Evolutionary conservation across 2,113 vertebrate species (phyloP), one percentile per base, ranked within the genome.

Genomic region (Larimichthys crocea): DNA sequence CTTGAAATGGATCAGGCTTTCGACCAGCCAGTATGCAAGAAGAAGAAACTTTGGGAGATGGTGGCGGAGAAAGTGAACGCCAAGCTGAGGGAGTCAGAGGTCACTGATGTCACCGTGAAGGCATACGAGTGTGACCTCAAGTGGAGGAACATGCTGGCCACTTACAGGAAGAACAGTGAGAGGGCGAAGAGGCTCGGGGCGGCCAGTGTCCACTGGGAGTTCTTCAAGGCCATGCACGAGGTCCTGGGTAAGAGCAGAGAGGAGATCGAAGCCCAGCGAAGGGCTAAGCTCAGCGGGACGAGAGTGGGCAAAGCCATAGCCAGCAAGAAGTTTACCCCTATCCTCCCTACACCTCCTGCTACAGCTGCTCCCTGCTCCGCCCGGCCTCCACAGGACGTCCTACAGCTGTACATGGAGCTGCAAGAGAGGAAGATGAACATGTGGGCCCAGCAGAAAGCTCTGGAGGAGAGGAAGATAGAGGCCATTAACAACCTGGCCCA

Each of bases 371-470:
- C 89, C 69, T 84, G 80, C 66, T 22, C 82, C 0, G 11, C 86
- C 46, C 76, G 89, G n/a, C 94, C 93, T 14, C 92, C 94, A 0
- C 94, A 94, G 87, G 94, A 96, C 35, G 83, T 95, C 55, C 88
- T 95, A 46, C 95, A 96, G 82, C 85, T 96, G 22, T 96, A 96
- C 89, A 92, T 96, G 93, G 95, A 96, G 89, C 91, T 96, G 55
- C 95, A 96, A 57, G 95, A 95, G 90, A 93, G 94, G 86, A 95
- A 95, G 87, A 88, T 96, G 90, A 95, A 94, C 91, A 94, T 95
- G 94, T 96, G 94, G 94, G 92, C 91, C 2, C 95, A 95, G 89
- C 95, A 95, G 88, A 95, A 93, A 82, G 94, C 91, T 0, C 89
- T 95, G 55, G 94, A 96, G 80, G 94, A 95, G 91, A 91, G 94